A percentile compares a stretch with the other conserved stretches of the same genome.
Evolutionary conservation across 2,888 invertebrate genomes (phyloP).

Genomic region (Phaonia tiefii): DNA sequence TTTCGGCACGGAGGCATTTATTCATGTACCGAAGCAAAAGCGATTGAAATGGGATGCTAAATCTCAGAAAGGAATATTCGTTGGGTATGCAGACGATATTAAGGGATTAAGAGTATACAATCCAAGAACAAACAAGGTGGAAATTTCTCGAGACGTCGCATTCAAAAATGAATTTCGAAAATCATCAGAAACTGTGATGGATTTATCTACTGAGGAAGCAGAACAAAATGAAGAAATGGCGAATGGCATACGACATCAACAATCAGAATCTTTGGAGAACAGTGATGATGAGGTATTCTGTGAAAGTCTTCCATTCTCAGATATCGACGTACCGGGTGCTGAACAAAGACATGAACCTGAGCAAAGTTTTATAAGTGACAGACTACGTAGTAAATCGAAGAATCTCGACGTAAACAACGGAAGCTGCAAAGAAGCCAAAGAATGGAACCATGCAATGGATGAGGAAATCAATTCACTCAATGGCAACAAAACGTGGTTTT

Average conservation of each 20-base stretch:
- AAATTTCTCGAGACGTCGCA: constrained; percentile 58
- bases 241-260: neutral
- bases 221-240: neutral
- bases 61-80: constrained; percentile 58
- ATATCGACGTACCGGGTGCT: constrained; percentile 11
- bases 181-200: constrained; percentile 27
- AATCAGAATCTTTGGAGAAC: constrained; percentile 5
- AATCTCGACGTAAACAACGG: constrained; percentile 39
- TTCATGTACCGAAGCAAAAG: constrained; percentile 48
- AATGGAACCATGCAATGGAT: constrained; percentile 61
- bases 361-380: constrained; percentile 44
- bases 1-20: constrained; percentile 37
- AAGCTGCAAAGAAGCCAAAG: constrained; percentile 37
- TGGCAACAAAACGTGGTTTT: constrained; percentile 43
- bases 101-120: constrained; percentile 71
- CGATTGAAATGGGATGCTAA: constrained; percentile 45
- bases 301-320: too few species aligned
- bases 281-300: constrained; percentile 29
- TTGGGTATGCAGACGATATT: constrained; percentile 74
- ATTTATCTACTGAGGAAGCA: constrained; percentile 13
- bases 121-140: constrained; percentile 51
- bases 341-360: constrained; percentile 17
- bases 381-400: constrained; percentile 37
- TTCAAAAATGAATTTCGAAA: too few species aligned
- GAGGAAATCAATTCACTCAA: constrained; percentile 56